Evolutionary conservation across 2,888 invertebrate species (phyloP).

Genomic region (Heterodera filipjevi): DNA sequence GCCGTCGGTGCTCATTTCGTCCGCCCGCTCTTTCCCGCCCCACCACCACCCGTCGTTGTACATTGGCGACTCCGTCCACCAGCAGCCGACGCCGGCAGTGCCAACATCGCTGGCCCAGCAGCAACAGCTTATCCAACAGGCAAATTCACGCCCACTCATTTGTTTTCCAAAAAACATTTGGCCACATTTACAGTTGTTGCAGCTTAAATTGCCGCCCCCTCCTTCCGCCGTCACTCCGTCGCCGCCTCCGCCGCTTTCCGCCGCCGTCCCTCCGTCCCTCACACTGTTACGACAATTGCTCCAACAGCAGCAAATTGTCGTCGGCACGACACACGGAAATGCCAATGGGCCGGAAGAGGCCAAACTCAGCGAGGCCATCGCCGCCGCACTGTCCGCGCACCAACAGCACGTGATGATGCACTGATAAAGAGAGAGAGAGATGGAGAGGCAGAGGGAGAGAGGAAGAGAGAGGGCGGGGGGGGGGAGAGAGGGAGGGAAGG

Average conservation of each 20-base stretch:
- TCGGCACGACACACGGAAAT: neutral
- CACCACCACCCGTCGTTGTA: neutral
- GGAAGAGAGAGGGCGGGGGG: too few relatives aligned
- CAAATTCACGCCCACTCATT: neutral
- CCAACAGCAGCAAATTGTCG: neutral
- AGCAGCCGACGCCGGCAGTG: neutral
- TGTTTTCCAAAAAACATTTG: neutral
- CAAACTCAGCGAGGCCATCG: conserved; percentile 28
- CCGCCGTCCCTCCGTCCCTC: neutral
- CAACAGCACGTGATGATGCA: conserved; percentile 5
- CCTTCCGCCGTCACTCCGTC: neutral
- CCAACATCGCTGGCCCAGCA: conserved; percentile 3
- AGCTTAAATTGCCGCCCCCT: neutral
- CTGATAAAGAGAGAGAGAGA: too few relatives aligned
- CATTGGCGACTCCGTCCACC: neutral
- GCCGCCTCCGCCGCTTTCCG: neutral
- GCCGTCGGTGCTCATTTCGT: neutral
- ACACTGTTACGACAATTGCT: conserved; percentile 6
- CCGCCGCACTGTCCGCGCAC: conserved; percentile 22
- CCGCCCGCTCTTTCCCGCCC: neutral
- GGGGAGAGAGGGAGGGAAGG: too few relatives aligned
- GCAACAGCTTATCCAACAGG: conserved; percentile 18
- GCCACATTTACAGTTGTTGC: neutral
- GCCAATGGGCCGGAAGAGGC: conserved; percentile 11
- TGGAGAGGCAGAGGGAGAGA: too few relatives aligned